Evolutionary conservation across 2,888 invertebrate species (phyloP), one percentile per base, ranked within the genome.

Genomic region (Zygaena filipendulae): DNA sequence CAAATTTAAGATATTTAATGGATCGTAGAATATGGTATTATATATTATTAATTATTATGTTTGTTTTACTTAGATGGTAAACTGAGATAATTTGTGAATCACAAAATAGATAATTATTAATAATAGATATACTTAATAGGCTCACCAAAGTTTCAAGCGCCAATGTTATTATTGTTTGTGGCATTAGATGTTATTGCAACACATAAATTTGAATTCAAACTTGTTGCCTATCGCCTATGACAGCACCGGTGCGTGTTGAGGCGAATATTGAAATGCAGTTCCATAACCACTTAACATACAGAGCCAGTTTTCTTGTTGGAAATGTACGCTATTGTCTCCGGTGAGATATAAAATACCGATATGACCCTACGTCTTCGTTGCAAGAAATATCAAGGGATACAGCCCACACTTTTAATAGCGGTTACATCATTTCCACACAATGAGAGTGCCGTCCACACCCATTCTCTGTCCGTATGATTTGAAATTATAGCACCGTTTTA

Each of bases 371-470:
- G 74, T 77, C 77, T 77, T 74, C 70, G 72, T 70, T 61, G 74
- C 71, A 77, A 77, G 77, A 77, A 77, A 77, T 77, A 75, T 77
- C 74, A 77, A 70, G 74, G 75, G 72, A 75, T 71, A 75, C 77
- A 52, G 58, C 79, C 79, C 74, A 79, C 79, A 79, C 79, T 79
- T 77, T 77, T 79, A 77, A 79, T 79, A 75, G 79, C 62, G 71
- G 75, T 77, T 77, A 75, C 79, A 79, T 77, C 74, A 79, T 79
- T 79, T 79, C 79, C 79, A 79, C 79, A 79, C 79, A 79, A 79
- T 79, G 77, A 77, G 74, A 72, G 62, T 70, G 70, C 68, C 71
- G 72, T 79, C 79, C 79, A 79, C 79, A 77, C 79, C 79, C 79
- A 79, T 77, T 79, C 79, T 79, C 75, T 77, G 79, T 79, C 77